A percentile compares a stretch with the other conserved stretches of the same genome.
phyloP scores from a whole-genome alignment of 2,113 vertebrate species.

The Catharus fuscescens region DNA sequence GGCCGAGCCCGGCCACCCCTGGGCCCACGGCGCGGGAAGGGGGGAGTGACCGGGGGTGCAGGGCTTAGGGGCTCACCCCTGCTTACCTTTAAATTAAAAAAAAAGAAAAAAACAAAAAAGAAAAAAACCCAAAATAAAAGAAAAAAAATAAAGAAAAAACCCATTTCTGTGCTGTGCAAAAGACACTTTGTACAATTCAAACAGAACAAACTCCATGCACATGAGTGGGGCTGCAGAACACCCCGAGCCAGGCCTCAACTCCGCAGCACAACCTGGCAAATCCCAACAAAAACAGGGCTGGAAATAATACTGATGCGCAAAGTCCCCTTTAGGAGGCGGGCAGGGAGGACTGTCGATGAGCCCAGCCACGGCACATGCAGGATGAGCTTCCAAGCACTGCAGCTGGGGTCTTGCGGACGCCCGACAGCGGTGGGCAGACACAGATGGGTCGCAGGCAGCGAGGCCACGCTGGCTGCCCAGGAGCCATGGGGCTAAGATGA shows the following conservation, averaged over 20 bases:
- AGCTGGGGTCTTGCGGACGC: conserved; percentile 2
- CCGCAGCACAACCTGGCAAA: conserved; percentile 13
- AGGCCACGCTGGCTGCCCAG: neutral
- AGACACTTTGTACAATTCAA: conserved; percentile 70
- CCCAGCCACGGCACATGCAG: conserved; percentile 63
- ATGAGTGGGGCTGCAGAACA: neutral
- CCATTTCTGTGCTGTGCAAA: conserved; percentile 68
- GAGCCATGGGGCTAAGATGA: conserved; percentile 83
- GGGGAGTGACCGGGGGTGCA: neutral
- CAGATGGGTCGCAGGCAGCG: conserved; percentile 11
- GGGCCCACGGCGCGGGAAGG: neutral
- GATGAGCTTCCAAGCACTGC: conserved; percentile 59
- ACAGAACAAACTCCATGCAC: conserved; percentile 70
- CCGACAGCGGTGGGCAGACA: conserved; percentile 20
- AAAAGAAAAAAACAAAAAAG: no score
- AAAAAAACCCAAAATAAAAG: no score
- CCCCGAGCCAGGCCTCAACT: conserved; percentile 18
- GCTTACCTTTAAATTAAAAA: conserved; percentile 36
- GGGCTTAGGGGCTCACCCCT: neutral
- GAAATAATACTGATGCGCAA: conserved; percentile 71
- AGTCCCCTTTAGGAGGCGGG: conserved; percentile 38
- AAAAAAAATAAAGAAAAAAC: neutral
- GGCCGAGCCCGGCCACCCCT: neutral
- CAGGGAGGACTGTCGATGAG: conserved; percentile 45
- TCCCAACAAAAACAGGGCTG: conserved; percentile 54